Base-by-base conservation (phyloP, 2,797 vertebrate species). In the Morelia viridis region DNA sequence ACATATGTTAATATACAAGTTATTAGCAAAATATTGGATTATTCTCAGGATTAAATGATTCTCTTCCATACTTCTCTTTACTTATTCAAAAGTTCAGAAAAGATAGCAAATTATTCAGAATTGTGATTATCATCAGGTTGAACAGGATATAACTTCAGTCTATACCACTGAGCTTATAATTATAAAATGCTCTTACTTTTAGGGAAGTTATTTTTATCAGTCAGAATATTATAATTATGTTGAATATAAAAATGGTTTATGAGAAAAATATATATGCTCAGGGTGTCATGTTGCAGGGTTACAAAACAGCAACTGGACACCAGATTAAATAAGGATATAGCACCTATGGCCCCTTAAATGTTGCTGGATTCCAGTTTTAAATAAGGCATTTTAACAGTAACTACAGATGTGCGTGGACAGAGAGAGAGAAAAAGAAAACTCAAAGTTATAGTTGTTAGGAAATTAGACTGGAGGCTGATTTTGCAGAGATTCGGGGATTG, bases 1-100 rank as follows among this genome's bases (percentile, higher is more conserved):
- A 71, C 84, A 62, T 88, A 89, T 9, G 22, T 80, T 80, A 46
- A 71, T 94, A 41, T 93, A 62, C 94, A 96, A 93, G 90, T 89
- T 95, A 94, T 92, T 90, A 94, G 56, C 62, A 93, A 94, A 95
- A 90, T 64, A 46, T 58, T 56, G 0, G n/a, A 0, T 95, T 94
- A 92, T 64, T 94, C 58, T 85, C 26, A 90, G 15, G 50, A 65
- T 50, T 92, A 89, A 22, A 1, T 71, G 46, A 68, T 94, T 91
- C 57, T 61, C 28, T 87, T 95, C 94, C 90, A 65, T 4, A 92
- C 11, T 64, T 90, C 12, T 53, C 80, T 90, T 84, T 84, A 62
- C 50, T 13, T 61, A 83, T 9, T 26, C 76, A 41, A 90, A 84
- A 62, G 24, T 19, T 4, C 1, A 22, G 24, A 46, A 80, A 46